phyloP scores from a whole-genome alignment of 2,797 vertebrate genomes.

The Decapterus maruadsi region DNA sequence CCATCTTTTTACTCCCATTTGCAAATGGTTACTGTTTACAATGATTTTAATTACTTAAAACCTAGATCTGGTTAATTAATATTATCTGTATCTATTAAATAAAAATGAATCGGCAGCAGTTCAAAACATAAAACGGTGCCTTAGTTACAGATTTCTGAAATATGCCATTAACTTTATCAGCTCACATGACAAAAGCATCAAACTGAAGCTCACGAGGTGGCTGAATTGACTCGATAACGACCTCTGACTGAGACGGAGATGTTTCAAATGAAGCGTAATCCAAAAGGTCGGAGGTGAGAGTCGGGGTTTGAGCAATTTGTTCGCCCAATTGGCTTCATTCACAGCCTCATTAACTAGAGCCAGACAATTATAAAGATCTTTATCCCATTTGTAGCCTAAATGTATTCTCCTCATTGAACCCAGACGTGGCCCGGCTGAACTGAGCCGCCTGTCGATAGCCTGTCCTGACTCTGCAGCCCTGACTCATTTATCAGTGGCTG shows the following conservation, averaged over 20 bases:
- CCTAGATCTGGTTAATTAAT: background rate
- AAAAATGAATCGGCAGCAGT: background rate
- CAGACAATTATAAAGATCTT: constrained; percentile 12
- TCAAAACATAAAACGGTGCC: background rate
- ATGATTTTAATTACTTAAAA: background rate
- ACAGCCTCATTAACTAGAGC: constrained; percentile 30
- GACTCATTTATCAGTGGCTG: constrained; percentile 18
- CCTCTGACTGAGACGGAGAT: background rate
- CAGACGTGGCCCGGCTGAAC: background rate
- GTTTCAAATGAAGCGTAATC: constrained; percentile 17
- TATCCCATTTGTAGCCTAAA: constrained; percentile 20
- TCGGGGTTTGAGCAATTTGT: constrained; percentile 4
- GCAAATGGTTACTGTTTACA: background rate
- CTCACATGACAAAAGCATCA: background rate
- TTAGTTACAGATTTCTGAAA: background rate
- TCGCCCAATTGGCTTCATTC: background rate
- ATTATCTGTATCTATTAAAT: background rate
- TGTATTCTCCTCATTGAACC: constrained; percentile 1
- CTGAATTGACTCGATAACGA: constrained; percentile 4
- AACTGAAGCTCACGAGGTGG: background rate
- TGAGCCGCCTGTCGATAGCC: background rate
- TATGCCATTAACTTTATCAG: background rate
- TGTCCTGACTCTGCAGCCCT: background rate
- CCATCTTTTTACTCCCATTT: background rate
- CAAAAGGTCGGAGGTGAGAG: constrained; percentile 13